These are phyloP conservation scores for Sebastes itinus DNA, from an alignment of 2,797 vertebrate species.

Conservation along the genomic window DNA sequence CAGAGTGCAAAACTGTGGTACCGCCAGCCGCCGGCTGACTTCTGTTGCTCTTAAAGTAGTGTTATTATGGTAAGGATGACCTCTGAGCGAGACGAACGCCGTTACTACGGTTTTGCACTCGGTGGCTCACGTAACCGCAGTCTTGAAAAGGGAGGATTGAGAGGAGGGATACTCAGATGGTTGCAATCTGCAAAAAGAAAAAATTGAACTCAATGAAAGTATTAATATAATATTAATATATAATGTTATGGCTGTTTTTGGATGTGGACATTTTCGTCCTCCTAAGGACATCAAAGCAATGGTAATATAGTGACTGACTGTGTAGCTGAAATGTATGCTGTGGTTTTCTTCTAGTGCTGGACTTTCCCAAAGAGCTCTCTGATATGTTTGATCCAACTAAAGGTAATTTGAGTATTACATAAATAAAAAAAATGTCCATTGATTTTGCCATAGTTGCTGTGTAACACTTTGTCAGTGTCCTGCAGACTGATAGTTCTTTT, in stretches of 20 bases:
- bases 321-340: neutral
- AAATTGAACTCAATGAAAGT: neutral
- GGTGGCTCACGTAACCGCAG: too few relatives aligned
- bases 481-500: neutral
- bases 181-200: too few relatives aligned
- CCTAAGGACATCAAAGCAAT: neutral
- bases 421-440: neutral
- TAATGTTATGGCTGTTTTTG: neutral
- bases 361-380: conserved; percentile 95
- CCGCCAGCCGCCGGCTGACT: too few relatives aligned
- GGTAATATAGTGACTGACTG: neutral
- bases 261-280: neutral
- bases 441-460: neutral
- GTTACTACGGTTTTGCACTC: too few relatives aligned
- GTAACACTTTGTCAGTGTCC: neutral
- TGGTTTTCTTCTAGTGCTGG: conserved; percentile 85
- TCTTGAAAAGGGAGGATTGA: too few relatives aligned
- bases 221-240: neutral
- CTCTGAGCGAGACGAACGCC: too few relatives aligned
- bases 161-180: too few relatives aligned
- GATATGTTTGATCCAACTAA: conserved; percentile 98
- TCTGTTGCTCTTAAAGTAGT: too few relatives aligned
- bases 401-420: conserved; percentile 81
- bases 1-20: too few relatives aligned
- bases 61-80: too few relatives aligned